Evolutionary conservation across 2,113 vertebrate species (phyloP).

Genomic region (Condylura cristata): DNA sequence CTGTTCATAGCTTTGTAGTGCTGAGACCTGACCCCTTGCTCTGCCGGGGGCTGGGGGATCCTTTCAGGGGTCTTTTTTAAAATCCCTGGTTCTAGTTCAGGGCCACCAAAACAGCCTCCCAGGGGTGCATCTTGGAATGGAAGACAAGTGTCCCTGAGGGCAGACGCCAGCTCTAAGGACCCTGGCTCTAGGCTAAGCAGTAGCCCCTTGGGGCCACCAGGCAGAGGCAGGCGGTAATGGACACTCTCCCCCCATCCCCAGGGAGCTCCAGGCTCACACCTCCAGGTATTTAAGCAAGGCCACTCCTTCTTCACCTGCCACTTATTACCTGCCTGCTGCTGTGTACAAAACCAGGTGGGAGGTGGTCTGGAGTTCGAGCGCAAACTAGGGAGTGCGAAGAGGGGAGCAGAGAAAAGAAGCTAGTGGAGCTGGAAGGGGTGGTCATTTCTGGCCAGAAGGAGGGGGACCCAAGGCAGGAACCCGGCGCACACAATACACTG

Average conservation of each 20-base stretch:
- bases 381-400: background rate
- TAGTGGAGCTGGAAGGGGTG: background rate
- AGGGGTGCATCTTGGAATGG: background rate
- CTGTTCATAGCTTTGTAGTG: too few species aligned
- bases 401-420: background rate
- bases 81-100: background rate
- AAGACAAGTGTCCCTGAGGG: background rate
- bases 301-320: background rate
- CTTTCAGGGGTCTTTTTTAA: background rate
- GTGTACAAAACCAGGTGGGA: background rate
- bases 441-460: background rate
- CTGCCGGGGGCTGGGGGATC: too few species aligned
- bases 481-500: too few species aligned
- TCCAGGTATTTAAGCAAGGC: background rate
- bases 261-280: background rate
- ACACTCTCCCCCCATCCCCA: background rate
- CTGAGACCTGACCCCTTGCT: too few species aligned
- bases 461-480: background rate
- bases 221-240: background rate
- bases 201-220: background rate
- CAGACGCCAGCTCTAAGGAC: background rate
- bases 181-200: background rate
- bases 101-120: background rate
- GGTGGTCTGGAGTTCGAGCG: background rate
- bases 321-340: background rate